Evolutionary conservation across 2,888 invertebrate genomes (phyloP), one percentile per base, ranked within the genome.

Genomic region (Nephrotoma appendiculata): DNA sequence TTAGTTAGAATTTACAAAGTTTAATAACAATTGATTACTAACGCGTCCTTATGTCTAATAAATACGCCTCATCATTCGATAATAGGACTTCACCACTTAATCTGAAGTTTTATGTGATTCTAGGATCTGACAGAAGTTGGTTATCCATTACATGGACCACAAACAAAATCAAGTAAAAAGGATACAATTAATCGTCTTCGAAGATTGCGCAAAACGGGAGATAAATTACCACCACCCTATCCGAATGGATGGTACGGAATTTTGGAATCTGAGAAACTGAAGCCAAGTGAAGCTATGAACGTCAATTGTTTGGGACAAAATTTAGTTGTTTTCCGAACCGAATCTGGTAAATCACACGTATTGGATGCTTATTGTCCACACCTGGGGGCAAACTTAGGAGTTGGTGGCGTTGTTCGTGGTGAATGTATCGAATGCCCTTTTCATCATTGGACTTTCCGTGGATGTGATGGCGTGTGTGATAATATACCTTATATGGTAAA

Each of bases 241-340:
- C 98, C 98, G 0, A 98, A 98, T 89, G 98, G 98, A 0, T 98
- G 98, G 98, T 97, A 96, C 89, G 95, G 94, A 0, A 90, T 98
- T 1, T 91, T 94, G 0, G 97, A 97, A 90, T 95, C 95, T 3
- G 91, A 92, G 6, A 92, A 94, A 0, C 89, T 97, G 19, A 92
- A 91, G 57, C 89, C 90, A 0, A 93, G 94, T 0, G 92, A 93
- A 86, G 94, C 95, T 0, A 91, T 92, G 6, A 93, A 94, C 87
- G 93, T 96, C 0, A 93, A 95, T 86, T 95, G 94, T 43, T 90
- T 97, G 42, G 97, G 96, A 2, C 92, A 95, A 89, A 94, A 95
- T 88, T 93, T 96, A 44, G 95, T 95, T 52, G 93, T 96, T 0
- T 96, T 93, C 89, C 92, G 96, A 42, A 94, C 94, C 0, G 92